Conservation (phyloP, 2,888 invertebrate genomes). For the Hydriomena furcata region DNA sequence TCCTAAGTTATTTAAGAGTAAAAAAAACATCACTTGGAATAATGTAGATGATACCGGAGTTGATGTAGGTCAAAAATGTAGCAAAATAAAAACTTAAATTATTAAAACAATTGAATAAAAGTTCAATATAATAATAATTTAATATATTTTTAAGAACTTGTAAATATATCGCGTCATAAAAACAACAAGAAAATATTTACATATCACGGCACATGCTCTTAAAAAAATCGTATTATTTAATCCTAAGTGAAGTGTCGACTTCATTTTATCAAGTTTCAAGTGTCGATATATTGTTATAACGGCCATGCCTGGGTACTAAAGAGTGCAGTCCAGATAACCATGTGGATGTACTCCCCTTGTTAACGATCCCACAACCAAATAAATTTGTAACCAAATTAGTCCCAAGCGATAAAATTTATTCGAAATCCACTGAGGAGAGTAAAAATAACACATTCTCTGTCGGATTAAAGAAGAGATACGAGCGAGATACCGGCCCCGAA, state of each 20-base stretch:
- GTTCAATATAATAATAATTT: conserved; percentile 26
- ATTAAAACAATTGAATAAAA: too few relatives aligned
- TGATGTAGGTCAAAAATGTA: too few relatives aligned
- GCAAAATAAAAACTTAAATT: too few relatives aligned
- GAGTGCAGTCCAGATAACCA: conserved; percentile 76
- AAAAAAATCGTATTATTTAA: conserved; percentile 78
- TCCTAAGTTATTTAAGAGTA: too few relatives aligned
- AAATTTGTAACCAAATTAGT: conserved; percentile 84
- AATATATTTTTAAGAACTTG: conserved; percentile 55
- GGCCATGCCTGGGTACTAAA: conserved; percentile 72
- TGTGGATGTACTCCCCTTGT: conserved; percentile 78
- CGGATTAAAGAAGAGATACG: conserved; percentile 83
- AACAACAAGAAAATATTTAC: conserved; percentile 73
- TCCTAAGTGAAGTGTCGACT: conserved; percentile 78
- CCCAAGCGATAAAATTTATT: conserved; percentile 82
- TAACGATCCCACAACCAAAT: conserved; percentile 82
- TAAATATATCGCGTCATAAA: conserved; percentile 58
- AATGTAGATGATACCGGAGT: too few relatives aligned
- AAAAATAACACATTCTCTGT: conserved; percentile 83
- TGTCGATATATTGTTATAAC: conserved; percentile 81
- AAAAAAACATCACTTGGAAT: too few relatives aligned
- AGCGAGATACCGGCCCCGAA: conserved; percentile 71
- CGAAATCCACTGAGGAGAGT: conserved; percentile 80
- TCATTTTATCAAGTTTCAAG: conserved; percentile 79
- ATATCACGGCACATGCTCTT: conserved; percentile 58